Base-by-base conservation (phyloP, 2,888 invertebrate species). In the Aspidiotus rigidus region DNA sequence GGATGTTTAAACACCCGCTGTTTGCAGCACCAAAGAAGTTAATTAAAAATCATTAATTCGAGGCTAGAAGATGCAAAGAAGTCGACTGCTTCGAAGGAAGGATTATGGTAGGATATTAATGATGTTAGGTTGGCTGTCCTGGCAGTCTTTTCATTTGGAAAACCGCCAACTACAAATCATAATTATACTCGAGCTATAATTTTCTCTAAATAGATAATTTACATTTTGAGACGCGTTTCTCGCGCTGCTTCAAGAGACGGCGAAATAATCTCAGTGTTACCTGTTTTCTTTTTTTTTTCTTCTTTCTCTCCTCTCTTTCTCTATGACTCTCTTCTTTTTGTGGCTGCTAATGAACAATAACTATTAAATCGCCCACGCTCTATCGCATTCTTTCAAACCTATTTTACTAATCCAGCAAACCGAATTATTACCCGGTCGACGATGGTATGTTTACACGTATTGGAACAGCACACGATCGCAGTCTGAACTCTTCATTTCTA, bases 1-100 rank as follows among this genome's bases (percentile, higher is more conserved):
- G 62, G 62, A 62, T 62, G 69, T 63, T 69, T 69, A 69, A 62
- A 69, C 69, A 69, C 69, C 69, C 69, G 69, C 69, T 69, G 67
- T 60, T 67, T 60, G 69, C 62, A 62, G 69, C 62, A 69, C 62
- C 62, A 63, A 69, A 62, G 69, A 54, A 63, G 69, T 69, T 69
- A 69, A 69, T 69, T 69, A 69, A 69, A 69, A 69, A 69, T 69
- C 69, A 69, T 69, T 69, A 69, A 69, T 69, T 62, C 69, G 62
- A 44, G 62, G 60, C 57, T 49, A 16, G 59, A 59, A 59, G 28
- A 17, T n/a, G 56, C 15, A 15, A 56, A 17, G 56, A 17, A 56
- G 56, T n/a, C 56, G 56, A 56, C n/a, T 56, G n/a, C 11, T 8
- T 8, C 11, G 13, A 41, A 40, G n/a, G 15, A 59, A 59, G 67